These are phyloP conservation scores for Poecilia latipinna DNA, from an alignment of 2,113 vertebrate genomes.

Conservation along the genomic window DNA sequence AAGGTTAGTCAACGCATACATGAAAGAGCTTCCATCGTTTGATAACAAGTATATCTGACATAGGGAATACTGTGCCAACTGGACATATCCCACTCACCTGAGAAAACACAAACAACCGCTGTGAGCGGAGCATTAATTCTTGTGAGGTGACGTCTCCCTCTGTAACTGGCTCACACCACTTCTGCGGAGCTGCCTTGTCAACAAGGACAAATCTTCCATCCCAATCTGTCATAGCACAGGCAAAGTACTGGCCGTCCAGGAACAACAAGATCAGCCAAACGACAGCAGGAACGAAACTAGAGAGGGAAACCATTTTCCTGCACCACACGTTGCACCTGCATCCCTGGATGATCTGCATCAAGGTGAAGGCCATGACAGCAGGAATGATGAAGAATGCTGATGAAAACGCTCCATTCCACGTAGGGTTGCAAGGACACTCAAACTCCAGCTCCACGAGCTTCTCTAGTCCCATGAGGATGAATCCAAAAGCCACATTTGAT, in stretches of 20 bases:
- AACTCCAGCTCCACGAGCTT: constrained; percentile 82
- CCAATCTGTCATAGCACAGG: constrained; percentile 81
- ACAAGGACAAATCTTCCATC: constrained; percentile 78
- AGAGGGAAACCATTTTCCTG: constrained; percentile 68
- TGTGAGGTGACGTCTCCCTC: constrained; percentile 70
- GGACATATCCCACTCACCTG: constrained; percentile 68
- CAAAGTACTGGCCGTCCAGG: constrained; percentile 80
- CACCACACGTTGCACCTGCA: constrained; percentile 74
- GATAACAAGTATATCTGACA: background rate
- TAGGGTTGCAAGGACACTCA: constrained; percentile 80
- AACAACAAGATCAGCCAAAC: constrained; percentile 82
- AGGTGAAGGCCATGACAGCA: constrained; percentile 77
- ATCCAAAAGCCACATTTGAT: constrained; percentile 80
- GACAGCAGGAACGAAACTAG: constrained; percentile 75
- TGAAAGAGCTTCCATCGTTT: background rate
- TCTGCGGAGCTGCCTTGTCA: constrained; percentile 78
- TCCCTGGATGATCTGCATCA: constrained; percentile 81
- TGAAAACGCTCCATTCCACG: constrained; percentile 77
- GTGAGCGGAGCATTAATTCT: constrained; percentile 78
- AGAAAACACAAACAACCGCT: constrained; percentile 78
- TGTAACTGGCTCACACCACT: constrained; percentile 79
- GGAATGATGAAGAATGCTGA: constrained; percentile 81
- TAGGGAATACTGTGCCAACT: background rate
- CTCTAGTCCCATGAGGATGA: constrained; percentile 82
- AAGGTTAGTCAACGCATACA: constrained; percentile 28